A percentile compares a stretch with the other conserved stretches of the same genome.
Conservation (phyloP, 2,888 invertebrate genomes). For the Torymus tubicola region DNA sequence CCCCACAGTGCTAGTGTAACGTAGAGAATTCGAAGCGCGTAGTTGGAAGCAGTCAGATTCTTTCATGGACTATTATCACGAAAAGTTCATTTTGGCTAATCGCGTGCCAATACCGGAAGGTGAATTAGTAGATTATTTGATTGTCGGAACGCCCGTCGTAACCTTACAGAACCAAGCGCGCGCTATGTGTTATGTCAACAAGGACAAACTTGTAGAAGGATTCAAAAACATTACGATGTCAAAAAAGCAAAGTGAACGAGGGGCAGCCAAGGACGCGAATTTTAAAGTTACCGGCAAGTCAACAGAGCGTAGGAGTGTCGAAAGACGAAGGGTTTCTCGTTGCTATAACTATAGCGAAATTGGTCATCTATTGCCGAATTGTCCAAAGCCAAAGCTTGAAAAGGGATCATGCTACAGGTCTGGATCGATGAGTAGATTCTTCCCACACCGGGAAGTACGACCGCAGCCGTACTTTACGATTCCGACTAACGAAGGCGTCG, state of each 20-base stretch:
- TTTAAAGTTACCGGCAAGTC: neutral
- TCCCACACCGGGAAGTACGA: neutral
- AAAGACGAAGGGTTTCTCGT: neutral
- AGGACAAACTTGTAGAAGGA: conserved; percentile 8
- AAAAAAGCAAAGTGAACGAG: neutral
- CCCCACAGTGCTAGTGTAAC: too few species aligned
- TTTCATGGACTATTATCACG: conserved; percentile 24
- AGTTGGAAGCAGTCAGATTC: conserved; percentile 4
- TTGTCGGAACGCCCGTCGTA: neutral
- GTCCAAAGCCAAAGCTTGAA: neutral
- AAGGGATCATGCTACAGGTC: neutral
- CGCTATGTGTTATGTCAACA: conserved; percentile 13
- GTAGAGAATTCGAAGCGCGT: neutral
- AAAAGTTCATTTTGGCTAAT: conserved; percentile 2
- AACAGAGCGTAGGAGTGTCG: neutral
- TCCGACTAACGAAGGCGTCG: neutral
- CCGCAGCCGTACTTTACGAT: neutral
- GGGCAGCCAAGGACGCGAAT: neutral
- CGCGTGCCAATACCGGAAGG: conserved; percentile 6
- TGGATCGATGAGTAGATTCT: neutral
- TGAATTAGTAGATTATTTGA: conserved; percentile 8
- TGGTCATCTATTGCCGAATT: neutral
- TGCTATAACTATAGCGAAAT: neutral
- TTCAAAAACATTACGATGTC: neutral
- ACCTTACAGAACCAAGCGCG: conserved; percentile 10